Base-by-base conservation (phyloP, 2,888 invertebrate genomes). In the Shargacucullia verbasci region DNA sequence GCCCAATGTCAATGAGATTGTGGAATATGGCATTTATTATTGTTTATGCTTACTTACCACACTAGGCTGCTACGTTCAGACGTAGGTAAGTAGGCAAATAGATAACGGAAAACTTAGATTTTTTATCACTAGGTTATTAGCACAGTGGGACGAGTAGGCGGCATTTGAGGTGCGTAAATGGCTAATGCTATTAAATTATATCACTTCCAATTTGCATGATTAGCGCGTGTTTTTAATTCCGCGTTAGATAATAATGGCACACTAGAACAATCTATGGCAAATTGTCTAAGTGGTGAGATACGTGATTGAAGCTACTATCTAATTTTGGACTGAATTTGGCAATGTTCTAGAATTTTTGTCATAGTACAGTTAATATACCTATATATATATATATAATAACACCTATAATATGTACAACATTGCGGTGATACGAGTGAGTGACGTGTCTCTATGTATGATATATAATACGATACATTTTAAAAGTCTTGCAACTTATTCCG, bases 91-190 rank as follows among this genome's bases (percentile, higher is more conserved):
- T 35, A 56, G 34, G 11, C 27, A 33, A 33, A 37, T 25, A 27
- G 11, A 20, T 40, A 44, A 44, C 53, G 38, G 43, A 34, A 43
- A 31, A 33, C 43, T 20, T 50, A 14, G 10, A 27, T 59, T 39
- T 5, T 50, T 37, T n/a, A 40, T 38, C 29, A 53, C 12, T 44
- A 29, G 47, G 47, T 68, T 48, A 60, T 40, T 53, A 48, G 68
- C 8, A 40, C 54, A 60, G 68, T 44, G 35, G 63, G 44, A 20
- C 27, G 14, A 0, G 27, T 39, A 14, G n/a, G 9, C 4, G 14
- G 40, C 29, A 53, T 54, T 34, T 0, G 12, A 45, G 44, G 35
- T 37, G 43, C 10, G 11, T 7, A 37, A 4, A 44, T 10, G 12
- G 6, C 37, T 13, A 34, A 47, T 47, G 10, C 12, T 39, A 35